phyloP scores from a whole-genome alignment of 1,140 invertebrate species.

The Psilanteris sp. region DNA sequence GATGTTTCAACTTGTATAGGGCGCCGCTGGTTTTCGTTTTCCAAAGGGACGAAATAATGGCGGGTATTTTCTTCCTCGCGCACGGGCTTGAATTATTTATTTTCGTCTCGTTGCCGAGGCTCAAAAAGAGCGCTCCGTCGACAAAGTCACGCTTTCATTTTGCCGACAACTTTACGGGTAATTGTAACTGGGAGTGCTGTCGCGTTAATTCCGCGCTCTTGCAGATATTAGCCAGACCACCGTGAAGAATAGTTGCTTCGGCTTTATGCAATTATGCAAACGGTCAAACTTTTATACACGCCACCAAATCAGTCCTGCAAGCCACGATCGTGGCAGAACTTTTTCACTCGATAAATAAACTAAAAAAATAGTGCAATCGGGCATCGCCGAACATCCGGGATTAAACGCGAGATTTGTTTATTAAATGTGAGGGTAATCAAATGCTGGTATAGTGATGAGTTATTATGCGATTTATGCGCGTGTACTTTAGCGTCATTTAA shows the following conservation, averaged over 20 bases:
- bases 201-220: constrained; percentile 26
- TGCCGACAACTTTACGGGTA: neutral
- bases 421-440: no score
- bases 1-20: constrained; percentile 16
- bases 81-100: neutral
- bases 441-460: no score
- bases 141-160: neutral
- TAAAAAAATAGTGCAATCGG: no score
- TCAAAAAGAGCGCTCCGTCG: neutral
- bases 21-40: constrained; percentile 4
- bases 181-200: constrained; percentile 5
- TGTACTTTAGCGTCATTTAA: no score
- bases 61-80: neutral
- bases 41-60: constrained; percentile 17
- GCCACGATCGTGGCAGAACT: constrained; percentile 32
- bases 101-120: constrained; percentile 4
- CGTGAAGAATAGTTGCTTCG: constrained; percentile 21
- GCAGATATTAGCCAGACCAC: constrained; percentile 14
- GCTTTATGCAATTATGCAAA: constrained; percentile 44
- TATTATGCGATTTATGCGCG: no score
- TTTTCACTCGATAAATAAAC: no score
- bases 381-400: no score
- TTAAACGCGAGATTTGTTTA: no score
- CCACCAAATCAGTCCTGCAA: constrained; percentile 22
- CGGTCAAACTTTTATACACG: constrained; percentile 22